Conservation (phyloP, 2,797 vertebrate species). For the Enteromius anoplus region DNA sequence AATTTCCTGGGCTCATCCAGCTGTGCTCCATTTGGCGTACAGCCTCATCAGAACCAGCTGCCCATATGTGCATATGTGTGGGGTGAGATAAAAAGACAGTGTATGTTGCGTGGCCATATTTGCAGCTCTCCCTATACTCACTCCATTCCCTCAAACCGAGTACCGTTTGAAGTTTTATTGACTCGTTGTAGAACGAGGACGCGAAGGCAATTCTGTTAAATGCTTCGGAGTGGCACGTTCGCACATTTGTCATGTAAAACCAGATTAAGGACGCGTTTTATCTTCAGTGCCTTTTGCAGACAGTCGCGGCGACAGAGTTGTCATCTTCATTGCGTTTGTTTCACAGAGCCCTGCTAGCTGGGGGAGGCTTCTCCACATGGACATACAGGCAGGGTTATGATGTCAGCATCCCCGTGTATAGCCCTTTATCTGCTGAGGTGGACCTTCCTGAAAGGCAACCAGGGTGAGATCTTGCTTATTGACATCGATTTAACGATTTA, state of each 20-base stretch:
- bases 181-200: slow-evolving; percentile 15
- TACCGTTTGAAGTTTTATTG: slow-evolving; percentile 42
- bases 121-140: slow-evolving; percentile 26
- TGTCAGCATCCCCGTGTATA: slow-evolving; percentile 97
- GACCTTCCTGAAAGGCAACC: slow-evolving; percentile 88
- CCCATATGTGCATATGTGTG: slow-evolving; percentile 60
- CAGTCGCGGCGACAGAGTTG: neutral
- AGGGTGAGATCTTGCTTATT: slow-evolving; percentile 79
- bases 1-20: slow-evolving; percentile 77
- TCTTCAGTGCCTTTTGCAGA: slow-evolving; percentile 28
- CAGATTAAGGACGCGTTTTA: slow-evolving; percentile 24
- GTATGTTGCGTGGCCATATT: slow-evolving; percentile 35
- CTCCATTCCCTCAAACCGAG: slow-evolving; percentile 23
- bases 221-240: slow-evolving; percentile 15
- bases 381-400: slow-evolving; percentile 98
- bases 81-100: slow-evolving; percentile 48
- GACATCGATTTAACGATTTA: neutral
- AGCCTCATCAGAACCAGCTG: slow-evolving; percentile 76
- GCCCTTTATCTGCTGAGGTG: slow-evolving; percentile 88
- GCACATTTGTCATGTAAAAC: slow-evolving; percentile 29
- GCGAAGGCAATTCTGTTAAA: slow-evolving; percentile 33
- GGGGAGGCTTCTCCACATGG: slow-evolving; percentile 98
- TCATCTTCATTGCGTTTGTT: slow-evolving; percentile 44
- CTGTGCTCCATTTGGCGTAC: slow-evolving; percentile 71
- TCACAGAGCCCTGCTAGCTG: slow-evolving; percentile 91